A percentile compares a stretch with the other conserved stretches of the same genome.
Conservation (phyloP, 35 echinoderm and acorn worm species). For the Apostichopus japonicus region DNA sequence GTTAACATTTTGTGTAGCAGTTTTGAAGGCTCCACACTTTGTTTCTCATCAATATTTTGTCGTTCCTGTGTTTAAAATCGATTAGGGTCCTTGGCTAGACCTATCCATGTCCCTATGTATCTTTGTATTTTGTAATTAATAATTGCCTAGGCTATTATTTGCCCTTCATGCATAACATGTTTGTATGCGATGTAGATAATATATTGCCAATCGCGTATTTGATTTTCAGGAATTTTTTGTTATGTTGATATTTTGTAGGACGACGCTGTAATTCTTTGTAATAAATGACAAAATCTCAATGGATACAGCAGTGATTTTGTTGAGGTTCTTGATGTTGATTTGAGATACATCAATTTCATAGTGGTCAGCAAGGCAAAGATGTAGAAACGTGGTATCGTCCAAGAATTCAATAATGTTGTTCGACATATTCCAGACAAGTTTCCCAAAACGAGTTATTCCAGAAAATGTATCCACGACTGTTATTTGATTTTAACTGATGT, state of each 20-base stretch:
- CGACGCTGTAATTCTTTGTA: background rate
- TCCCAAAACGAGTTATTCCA: background rate
- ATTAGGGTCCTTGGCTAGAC: no score
- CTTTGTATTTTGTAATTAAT: no score
- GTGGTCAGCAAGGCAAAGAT: background rate
- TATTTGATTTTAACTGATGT: background rate
- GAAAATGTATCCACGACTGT: background rate
- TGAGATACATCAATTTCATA: background rate
- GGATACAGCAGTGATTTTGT: background rate
- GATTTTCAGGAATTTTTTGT: background rate
- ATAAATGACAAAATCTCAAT: background rate
- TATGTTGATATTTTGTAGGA: background rate
- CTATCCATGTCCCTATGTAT: no score
- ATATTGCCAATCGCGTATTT: background rate
- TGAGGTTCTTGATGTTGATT: background rate
- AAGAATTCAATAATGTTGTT: background rate
- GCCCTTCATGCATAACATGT: no score
- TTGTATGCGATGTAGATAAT: background rate
- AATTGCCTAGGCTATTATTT: no score
- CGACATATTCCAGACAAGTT: background rate
- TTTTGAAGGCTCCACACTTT: no score
- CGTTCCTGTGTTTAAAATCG: no score
- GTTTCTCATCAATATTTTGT: no score
- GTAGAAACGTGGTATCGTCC: background rate
- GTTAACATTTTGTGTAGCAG: no score